These are phyloP conservation scores for Trematomus loennbergii DNA, from an alignment of 2,113 vertebrate species.

Conservation along the genomic window DNA sequence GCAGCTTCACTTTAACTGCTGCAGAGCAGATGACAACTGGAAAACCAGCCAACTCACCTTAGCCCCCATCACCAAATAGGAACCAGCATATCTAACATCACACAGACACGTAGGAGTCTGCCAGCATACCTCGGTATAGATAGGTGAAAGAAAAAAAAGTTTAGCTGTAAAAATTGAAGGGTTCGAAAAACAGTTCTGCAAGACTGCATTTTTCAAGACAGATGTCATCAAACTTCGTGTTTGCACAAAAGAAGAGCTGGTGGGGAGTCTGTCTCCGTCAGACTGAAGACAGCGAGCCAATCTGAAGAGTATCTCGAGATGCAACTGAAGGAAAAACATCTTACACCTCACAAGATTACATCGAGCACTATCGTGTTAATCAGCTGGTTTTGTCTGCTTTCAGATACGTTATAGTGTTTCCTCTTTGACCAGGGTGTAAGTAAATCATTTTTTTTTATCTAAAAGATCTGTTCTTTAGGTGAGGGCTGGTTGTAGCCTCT, in stretches of 20 bases:
- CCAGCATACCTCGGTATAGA: conserved; percentile 12
- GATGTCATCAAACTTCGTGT: conserved; percentile 54
- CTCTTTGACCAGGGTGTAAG: conserved; percentile 16
- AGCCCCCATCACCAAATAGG: conserved; percentile 39
- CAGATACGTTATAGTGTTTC: conserved; percentile 21
- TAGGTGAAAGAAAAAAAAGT: not conserved
- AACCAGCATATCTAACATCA: conserved; percentile 37
- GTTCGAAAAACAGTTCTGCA: conserved; percentile 44
- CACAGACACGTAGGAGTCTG: conserved; percentile 34
- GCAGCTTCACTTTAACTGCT: conserved; percentile 70
- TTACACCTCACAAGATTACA: conserved; percentile 39
- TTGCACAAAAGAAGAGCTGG: conserved; percentile 35
- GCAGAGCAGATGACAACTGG: conserved; percentile 59
- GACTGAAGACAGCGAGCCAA: conserved; percentile 24
- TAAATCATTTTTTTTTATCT: conserved; percentile 46
- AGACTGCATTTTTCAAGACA: conserved; percentile 46
- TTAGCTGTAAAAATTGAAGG: conserved; percentile 32
- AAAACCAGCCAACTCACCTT: conserved; percentile 48
- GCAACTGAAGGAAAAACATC: conserved; percentile 33
- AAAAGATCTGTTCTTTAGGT: conserved; percentile 27
- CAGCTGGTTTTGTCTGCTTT: conserved; percentile 44
- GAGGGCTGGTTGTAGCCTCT: conserved; percentile 3
- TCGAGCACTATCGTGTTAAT: conserved; percentile 40
- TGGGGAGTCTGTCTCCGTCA: conserved; percentile 34
- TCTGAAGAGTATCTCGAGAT: conserved; percentile 4